Evolutionary conservation across 2,797 vertebrate genomes (phyloP), one percentile per base, ranked within the genome.

Genomic region (Fringilla coelebs): DNA sequence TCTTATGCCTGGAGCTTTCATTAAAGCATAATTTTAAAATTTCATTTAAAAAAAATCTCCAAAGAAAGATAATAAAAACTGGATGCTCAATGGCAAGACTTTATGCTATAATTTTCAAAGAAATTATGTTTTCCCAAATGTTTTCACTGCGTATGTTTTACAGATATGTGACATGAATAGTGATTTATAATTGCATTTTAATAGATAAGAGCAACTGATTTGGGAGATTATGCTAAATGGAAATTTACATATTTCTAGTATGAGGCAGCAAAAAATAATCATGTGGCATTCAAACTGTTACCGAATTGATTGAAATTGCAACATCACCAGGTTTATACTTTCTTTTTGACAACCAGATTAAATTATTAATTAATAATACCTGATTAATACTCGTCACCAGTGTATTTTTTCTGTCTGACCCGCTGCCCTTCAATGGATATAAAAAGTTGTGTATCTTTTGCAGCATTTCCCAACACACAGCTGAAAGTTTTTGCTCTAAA

Each of bases 141-240:
- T 89, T 80, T 93, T 85, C 32, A 32, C 61, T 52, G 34, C 3
- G 2, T 63, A 41, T 71, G 71, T 89, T 91, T 93, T 72, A 74
- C 40, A 67, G 45, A 63, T 77, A 77, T 77, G 34, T 78, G 61
- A 52, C 49, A 40, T 38, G 31, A 13, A 28, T 71, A 63, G 49
- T 77, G 57, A 49, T 70, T 95, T 89, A 62, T 41, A 26, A 18
- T n/a, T 87, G n/a, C 29, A 84, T 67, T 94, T 95, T 71, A 90
- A 54, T 88, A 65, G n/a, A 63, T 61, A 89, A 71, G 91, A 85
- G 31, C 36, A 51, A 49, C 43, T 73, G 43, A 85, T 89, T 66
- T 52, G 38, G 46, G 65, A 94, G 25, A 66, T 79, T 73, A 89
- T 72, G 36, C 34, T 85, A 76, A 91, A 85, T 60, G 40, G 6